Evolutionary conservation across 2,113 vertebrate genomes (phyloP), one percentile per base, ranked within the genome.

Genomic region (Limanda limanda): DNA sequence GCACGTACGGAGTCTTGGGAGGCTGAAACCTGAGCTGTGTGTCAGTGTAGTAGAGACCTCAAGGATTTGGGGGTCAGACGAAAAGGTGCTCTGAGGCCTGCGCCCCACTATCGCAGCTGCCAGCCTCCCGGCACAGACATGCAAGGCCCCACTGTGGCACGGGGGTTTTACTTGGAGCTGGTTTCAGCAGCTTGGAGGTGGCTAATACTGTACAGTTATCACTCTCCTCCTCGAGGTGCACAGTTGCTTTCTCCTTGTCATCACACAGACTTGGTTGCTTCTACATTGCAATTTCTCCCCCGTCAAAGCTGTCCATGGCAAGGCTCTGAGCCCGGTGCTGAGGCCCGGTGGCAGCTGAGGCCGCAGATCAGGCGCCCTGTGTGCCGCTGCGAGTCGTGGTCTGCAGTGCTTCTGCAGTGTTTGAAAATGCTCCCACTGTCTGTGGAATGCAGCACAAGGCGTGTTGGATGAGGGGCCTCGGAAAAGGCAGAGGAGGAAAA

Each of bases 31-130:
- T 68, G 84, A 95, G 82, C 91, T 88, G 71, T 9, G 45, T 80
- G 76, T 91, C 91, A 80, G 87, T 61, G 45, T 87, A 76, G 85
- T 2, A 59, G 61, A 84, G 90, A 81, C 85, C 86, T 69, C 1
- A 17, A 85, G 88, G 89, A 92, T 93, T 84, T 87, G 55, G 89
- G 89, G 94, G 94, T 77, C 92, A 94, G 88, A 92, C 87, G 87
- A 91, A 92, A 94, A 76, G 74, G 75, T 78, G 63, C 78, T 90
- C 79, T 74, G 73, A 85, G 90, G 76, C 59, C 67, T 74, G 87
- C 77, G 79, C 85, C 90, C 83, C 83, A 74, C 74, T 52, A 78
- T 71, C 68, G 56, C 94, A 95, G 94, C 95, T 95, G 94, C 87
- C 48, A 78, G 71, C 61, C 21, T 0, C 1, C 71, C 71, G 80